Conservation (phyloP, 2,113 vertebrate species). For the Silurus meridionalis region DNA sequence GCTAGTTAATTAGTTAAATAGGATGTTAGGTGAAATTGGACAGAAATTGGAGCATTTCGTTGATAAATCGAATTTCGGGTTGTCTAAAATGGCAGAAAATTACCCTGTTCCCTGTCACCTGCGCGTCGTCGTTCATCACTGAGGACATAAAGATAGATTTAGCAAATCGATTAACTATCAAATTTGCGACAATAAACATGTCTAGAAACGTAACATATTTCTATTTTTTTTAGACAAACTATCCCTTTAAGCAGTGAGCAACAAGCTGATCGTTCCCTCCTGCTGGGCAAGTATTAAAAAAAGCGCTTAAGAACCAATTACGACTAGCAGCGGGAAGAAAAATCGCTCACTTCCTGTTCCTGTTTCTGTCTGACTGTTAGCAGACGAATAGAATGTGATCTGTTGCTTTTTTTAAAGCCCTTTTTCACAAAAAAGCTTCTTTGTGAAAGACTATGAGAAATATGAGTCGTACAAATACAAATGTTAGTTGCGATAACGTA, state of each 20-base stretch:
- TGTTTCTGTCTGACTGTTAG: not conserved
- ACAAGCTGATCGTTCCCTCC: not conserved
- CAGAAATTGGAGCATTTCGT: not conserved
- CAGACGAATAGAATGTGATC: not conserved
- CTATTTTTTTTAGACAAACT: not conserved
- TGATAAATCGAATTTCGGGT: not conserved
- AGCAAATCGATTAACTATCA: too few relatives aligned
- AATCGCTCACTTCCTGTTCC: not conserved
- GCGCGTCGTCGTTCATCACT: not conserved
- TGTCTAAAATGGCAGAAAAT: not conserved
- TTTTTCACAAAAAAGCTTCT: slow-evolving; percentile 41
- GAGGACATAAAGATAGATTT: too few relatives aligned
- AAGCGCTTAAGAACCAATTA: not conserved
- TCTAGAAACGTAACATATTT: not conserved
- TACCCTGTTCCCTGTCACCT: not conserved
- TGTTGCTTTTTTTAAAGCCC: not conserved
- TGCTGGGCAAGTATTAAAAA: not conserved
- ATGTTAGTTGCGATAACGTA: not conserved
- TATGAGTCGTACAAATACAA: too few relatives aligned
- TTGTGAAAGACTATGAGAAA: slow-evolving; percentile 44
- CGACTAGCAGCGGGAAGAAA: not conserved
- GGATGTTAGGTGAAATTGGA: not conserved
- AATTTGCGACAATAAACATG: too few relatives aligned
- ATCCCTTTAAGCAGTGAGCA: not conserved
- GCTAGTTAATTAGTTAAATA: slow-evolving; percentile 36